Evolutionary conservation across 2,797 vertebrate species (phyloP).

Genomic region (Microhierax caerulescens): DNA sequence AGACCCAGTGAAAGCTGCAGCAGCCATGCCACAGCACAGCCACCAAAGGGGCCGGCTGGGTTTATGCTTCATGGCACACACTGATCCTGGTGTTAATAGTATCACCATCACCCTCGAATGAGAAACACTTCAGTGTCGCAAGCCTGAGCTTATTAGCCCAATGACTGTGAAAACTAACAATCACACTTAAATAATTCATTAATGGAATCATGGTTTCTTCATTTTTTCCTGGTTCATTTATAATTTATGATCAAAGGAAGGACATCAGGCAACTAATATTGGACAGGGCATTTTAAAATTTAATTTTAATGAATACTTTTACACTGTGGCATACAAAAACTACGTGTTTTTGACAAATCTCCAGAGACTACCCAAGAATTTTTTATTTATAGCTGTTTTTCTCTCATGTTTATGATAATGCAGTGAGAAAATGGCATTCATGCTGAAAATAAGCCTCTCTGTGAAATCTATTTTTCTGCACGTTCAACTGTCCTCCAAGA

Average conservation of each 20-base stretch:
- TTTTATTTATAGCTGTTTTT: conserved; percentile 39
- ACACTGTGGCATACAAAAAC: conserved; percentile 2
- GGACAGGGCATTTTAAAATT: conserved; percentile 64
- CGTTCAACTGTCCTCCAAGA: background rate
- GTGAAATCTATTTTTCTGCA: background rate
- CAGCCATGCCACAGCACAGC: fast-evolving
- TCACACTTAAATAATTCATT: conserved; percentile 63
- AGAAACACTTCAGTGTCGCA: background rate
- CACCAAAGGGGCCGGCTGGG: background rate
- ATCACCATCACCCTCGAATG: background rate
- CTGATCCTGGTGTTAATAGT: background rate
- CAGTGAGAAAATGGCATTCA: background rate
- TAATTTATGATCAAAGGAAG: conserved; percentile 65
- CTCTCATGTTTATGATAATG: conserved; percentile 40
- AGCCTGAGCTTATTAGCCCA: conserved; percentile 17
- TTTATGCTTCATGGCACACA: background rate
- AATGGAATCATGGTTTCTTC: background rate
- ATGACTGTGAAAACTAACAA: conserved; percentile 53
- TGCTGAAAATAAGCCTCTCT: conserved; percentile 24
- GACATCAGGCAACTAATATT: conserved; percentile 56
- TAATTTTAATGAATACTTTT: conserved; percentile 66
- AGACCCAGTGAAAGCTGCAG: background rate
- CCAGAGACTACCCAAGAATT: background rate
- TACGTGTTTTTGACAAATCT: conserved; percentile 9
- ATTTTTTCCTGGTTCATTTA: conserved; percentile 44